Evolutionary conservation across 2,113 vertebrate genomes (phyloP), one percentile per base, ranked within the genome.

Genomic region (Dromas ardeola): DNA sequence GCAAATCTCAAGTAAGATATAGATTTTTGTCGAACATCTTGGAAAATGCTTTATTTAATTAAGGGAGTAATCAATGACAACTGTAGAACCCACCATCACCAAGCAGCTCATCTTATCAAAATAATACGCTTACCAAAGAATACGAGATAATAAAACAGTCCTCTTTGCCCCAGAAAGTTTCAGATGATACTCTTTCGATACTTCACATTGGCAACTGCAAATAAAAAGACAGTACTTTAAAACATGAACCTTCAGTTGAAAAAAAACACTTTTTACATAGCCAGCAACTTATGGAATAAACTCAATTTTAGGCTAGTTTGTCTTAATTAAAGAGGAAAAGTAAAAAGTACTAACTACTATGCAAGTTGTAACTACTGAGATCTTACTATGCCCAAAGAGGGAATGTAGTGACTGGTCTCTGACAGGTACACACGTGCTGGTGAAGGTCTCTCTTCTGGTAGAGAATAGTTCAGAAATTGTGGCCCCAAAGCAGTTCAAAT

Each of bases 141-240:
- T 4, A 30, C 71, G 40, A 95, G 62, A 32, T 43, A 73, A 93
- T 74, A 71, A 67, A 95, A 81, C n/a, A 96, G 73, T 69, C 94
- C 42, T 86, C 93, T 95, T 84, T 81, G 85, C 74, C 89, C 80
- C 65, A 85, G 42, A 90, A 93, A 52, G 58, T 77, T 96, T 97
- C 81, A 95, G 45, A 26, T 10, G 4, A 32, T 20, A 20, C 42
- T 95, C 70, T 72, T 86, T 73, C 6, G 6, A 69, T 10, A 56
- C 76, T 69, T 98, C 98, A 98, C 96, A 98, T 81, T 27, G 74
- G 97, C 95, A 97, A 85, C 98, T 98, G 96, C 79, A 97, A 98
- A 97, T 52, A 80, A 80, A 92, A 73, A 95, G 66, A 32, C 8
- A 90, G 6, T 6, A 66, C 23, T 94, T 96, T 77, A 92, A 72